These are phyloP conservation scores for Sarcophaga bullata DNA, from an alignment of 1,140 invertebrate genomes.

Conservation along the genomic window DNA sequence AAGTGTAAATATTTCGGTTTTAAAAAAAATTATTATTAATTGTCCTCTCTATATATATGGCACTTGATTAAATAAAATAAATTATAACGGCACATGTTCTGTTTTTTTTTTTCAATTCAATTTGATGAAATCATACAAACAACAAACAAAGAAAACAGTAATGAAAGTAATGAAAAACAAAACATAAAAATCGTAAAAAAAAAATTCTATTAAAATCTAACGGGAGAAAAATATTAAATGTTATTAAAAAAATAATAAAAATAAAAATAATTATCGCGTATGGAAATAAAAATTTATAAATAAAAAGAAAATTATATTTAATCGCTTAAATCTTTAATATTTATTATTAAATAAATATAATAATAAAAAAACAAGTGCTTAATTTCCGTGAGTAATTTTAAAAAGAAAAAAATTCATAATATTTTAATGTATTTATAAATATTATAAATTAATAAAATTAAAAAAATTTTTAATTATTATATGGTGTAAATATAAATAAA, in stretches of 20 bases:
- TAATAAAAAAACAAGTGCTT: conserved; percentile 12
- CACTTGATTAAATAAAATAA: not conserved
- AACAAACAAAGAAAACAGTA: not conserved
- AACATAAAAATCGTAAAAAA: not conserved
- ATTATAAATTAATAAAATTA: not conserved
- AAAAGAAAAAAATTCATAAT: not conserved
- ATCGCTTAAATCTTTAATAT: not conserved
- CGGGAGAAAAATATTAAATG: not conserved
- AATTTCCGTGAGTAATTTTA: not conserved
- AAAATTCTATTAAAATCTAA: not conserved
- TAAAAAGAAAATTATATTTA: not conserved
- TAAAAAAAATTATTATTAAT: no score
- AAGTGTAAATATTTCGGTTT: not conserved
- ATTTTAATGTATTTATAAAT: not conserved
- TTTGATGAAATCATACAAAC: not conserved
- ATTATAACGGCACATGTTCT: not conserved
- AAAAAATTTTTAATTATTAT: not conserved
- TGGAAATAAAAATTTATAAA: not conserved
- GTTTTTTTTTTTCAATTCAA: not conserved
- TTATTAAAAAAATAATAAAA: not conserved
- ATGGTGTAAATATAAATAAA: not conserved
- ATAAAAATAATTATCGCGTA: not conserved
- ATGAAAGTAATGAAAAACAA: not conserved
- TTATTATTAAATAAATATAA: not conserved
- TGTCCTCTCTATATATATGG: no score